A percentile compares a stretch with the other conserved stretches of the same genome.
These are phyloP conservation scores for Salarias fasciatus DNA, from an alignment of 2,797 vertebrate genomes.

Conservation along the genomic window DNA sequence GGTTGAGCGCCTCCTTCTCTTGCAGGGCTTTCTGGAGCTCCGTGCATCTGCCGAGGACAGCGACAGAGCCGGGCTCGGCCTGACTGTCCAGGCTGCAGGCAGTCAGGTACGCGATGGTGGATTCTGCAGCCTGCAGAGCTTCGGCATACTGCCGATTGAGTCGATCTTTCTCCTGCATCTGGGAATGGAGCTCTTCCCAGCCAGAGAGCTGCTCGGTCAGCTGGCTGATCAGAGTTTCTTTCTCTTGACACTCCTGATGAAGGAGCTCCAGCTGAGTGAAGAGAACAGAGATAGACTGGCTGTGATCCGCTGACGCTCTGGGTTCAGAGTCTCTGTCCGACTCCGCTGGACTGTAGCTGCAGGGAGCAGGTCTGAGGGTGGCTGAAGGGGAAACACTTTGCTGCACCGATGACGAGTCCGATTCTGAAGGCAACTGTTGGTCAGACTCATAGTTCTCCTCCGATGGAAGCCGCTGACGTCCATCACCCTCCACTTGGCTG, in stretches of 20 bases:
- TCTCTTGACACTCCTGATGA: conserved; percentile 84
- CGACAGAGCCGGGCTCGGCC: conserved; percentile 34
- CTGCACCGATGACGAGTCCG: conserved; percentile 18
- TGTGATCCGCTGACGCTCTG: conserved; percentile 25
- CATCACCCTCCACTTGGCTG: conserved; percentile 36
- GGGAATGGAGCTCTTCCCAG: conserved; percentile 69
- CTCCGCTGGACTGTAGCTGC: conserved; percentile 33
- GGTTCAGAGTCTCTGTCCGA: conserved; percentile 37
- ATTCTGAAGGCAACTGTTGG: conserved; percentile 33
- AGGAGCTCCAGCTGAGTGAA: conserved; percentile 80
- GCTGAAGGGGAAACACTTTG: conserved; percentile 42
- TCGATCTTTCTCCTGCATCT: conserved; percentile 78
- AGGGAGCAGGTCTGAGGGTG: conserved; percentile 14
- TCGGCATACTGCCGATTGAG: conserved; percentile 71
- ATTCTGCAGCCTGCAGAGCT: conserved; percentile 80
- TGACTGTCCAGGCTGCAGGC: conserved; percentile 82
- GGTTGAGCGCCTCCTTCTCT: conserved; percentile 73
- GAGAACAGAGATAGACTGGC: conserved; percentile 50
- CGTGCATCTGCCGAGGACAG: conserved; percentile 53
- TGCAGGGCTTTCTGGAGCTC: conserved; percentile 73
- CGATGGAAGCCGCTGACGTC: conserved; percentile 28
- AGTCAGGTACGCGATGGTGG: conserved; percentile 85
- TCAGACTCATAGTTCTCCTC: conserved; percentile 30
- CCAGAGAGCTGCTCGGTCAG: conserved; percentile 74
- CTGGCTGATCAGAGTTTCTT: conserved; percentile 76